phyloP scores from a whole-genome alignment of 92 coral and sea anemone genomes.

The Phenganax subtilis region DNA sequence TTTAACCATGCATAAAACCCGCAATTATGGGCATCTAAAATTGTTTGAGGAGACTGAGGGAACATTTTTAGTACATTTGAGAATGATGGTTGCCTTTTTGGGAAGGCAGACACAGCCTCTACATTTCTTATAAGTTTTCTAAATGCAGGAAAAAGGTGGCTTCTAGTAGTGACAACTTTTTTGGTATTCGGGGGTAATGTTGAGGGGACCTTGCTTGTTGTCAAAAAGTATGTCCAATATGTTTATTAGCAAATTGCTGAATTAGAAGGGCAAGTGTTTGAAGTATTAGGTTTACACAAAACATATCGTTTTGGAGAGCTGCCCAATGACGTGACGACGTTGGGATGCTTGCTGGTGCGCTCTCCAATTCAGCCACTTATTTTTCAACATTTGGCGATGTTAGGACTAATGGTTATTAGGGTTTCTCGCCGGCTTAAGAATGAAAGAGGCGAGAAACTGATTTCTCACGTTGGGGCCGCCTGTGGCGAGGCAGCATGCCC shows the following conservation, averaged over 20 bases:
- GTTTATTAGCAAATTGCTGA: constrained; percentile 57
- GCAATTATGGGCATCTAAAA: constrained; percentile 46
- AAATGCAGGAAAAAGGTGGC: constrained; percentile 53
- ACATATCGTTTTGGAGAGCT: constrained; percentile 55
- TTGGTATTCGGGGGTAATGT: constrained; percentile 63
- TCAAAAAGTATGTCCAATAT: constrained; percentile 50
- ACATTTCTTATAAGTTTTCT: constrained; percentile 59
- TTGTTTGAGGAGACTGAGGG: constrained; percentile 71
- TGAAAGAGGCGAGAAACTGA: no score
- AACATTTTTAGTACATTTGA: constrained; percentile 42
- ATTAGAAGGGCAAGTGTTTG: constrained; percentile 52
- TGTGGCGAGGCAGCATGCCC: no score
- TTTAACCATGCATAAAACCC: constrained; percentile 37
- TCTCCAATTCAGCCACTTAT: constrained; percentile 58
- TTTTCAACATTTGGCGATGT: constrained; percentile 24
- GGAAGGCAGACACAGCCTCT: constrained; percentile 56
- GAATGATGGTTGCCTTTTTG: constrained; percentile 50
- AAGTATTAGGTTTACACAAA: constrained; percentile 60
- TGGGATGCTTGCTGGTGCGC: constrained; percentile 74
- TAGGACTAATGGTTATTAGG: background rate
- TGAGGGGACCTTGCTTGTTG: constrained; percentile 59
- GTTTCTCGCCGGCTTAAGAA: no score
- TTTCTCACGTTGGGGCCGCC: no score
- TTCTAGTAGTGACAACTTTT: constrained; percentile 51
- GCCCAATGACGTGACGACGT: constrained; percentile 70